A percentile compares a stretch with the other conserved stretches of the same genome.
Evolutionary conservation across 2,888 invertebrate species (phyloP).

Genomic region (Protophormia terraenovae): DNA sequence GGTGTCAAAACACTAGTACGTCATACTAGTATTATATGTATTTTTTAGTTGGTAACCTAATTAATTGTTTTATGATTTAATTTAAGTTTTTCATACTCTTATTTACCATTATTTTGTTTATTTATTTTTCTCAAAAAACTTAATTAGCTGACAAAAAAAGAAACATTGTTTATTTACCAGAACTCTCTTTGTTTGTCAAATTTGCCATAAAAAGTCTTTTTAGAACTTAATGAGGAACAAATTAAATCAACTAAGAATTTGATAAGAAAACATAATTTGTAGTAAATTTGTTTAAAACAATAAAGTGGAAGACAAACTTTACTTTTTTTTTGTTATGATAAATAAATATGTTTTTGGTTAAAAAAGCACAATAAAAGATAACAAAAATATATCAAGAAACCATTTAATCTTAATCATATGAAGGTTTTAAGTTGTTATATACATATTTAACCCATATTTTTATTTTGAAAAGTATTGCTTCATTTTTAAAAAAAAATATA

Average conservation of each 20-base stretch:
- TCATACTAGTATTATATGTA: background rate
- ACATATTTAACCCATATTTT: background rate
- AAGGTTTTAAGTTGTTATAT: background rate
- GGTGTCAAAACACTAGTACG: background rate
- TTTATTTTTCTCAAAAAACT: background rate
- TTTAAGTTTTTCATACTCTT: background rate
- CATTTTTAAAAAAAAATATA: background rate
- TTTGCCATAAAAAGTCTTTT: too few relatives aligned
- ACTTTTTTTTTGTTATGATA: background rate
- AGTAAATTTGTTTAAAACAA: background rate
- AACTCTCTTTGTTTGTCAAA: too few relatives aligned
- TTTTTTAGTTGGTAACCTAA: background rate
- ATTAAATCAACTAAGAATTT: background rate
- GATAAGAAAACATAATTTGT: background rate
- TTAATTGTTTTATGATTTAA: background rate
- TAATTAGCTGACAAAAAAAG: background rate
- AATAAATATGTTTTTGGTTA: background rate
- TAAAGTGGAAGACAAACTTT: background rate
- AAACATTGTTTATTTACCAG: background rate
- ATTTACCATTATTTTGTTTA: background rate
- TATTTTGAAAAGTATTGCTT: background rate
- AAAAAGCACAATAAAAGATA: background rate
- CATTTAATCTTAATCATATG: conserved; percentile 7
- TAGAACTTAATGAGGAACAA: background rate
- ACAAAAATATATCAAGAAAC: background rate